phyloP scores from a whole-genome alignment of 1,140 invertebrate species.

The Steinernema khuongi region DNA sequence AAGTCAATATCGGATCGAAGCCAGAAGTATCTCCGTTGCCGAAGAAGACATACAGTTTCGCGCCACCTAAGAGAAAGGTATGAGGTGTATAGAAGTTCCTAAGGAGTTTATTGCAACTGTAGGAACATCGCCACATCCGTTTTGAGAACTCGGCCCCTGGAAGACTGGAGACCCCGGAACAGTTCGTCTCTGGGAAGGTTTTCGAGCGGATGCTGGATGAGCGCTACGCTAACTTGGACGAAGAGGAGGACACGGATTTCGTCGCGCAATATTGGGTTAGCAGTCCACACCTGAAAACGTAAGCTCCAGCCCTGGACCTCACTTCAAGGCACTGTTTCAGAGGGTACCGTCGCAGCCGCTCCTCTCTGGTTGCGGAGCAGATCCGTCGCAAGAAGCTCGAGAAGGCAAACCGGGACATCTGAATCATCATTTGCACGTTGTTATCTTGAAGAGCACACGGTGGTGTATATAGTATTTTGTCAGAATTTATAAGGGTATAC shows the following conservation, averaged over 20 bases:
- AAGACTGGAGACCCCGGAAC: background rate
- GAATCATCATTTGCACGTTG: background rate
- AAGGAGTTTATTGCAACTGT: background rate
- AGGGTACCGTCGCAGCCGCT: background rate
- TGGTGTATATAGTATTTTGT: conserved; percentile 6
- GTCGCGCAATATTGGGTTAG: background rate
- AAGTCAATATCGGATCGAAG: background rate
- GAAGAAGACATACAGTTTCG: conserved; percentile 7
- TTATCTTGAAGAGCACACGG: background rate
- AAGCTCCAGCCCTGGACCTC: background rate
- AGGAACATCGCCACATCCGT: background rate
- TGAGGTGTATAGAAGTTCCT: background rate
- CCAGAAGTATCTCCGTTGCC: background rate
- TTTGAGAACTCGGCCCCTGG: background rate
- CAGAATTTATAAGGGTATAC: background rate
- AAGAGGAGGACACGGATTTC: background rate
- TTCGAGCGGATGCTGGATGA: background rate
- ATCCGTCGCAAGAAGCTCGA: background rate
- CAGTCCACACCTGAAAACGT: background rate
- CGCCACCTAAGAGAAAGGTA: background rate
- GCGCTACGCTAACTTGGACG: conserved; percentile 8
- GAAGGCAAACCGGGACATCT: background rate
- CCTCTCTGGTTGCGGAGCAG: background rate
- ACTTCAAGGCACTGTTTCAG: background rate
- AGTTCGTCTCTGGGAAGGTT: background rate